Evolutionary conservation across 2,113 vertebrate genomes (phyloP).

Genomic region (Riparia riparia): DNA sequence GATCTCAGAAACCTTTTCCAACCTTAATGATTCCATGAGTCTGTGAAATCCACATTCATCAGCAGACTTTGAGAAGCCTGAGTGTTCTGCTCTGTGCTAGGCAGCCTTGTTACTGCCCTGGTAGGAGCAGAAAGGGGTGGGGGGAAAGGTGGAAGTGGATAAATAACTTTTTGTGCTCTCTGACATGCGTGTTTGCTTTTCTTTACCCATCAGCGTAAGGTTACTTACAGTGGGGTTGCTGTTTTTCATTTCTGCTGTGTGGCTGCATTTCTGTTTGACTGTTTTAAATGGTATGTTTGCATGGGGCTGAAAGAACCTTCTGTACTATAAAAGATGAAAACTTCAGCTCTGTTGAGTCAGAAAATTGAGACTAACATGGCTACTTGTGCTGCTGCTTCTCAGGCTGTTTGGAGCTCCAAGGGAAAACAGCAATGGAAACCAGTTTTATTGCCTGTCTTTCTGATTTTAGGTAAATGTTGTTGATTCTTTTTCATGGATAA

Average conservation of each 20-base stretch:
- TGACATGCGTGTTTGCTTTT: background rate
- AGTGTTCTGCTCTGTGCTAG: background rate
- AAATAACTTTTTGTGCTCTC: conserved; percentile 33
- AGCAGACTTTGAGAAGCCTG: background rate
- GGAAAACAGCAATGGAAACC: conserved; percentile 15
- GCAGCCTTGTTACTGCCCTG: background rate
- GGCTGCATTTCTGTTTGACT: conserved; percentile 48
- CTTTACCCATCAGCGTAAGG: background rate
- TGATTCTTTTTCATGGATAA: background rate
- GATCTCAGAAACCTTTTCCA: background rate
- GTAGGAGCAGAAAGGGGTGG: background rate
- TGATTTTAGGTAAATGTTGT: conserved; percentile 74
- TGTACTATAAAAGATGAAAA: conserved; percentile 60
- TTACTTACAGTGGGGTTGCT: background rate
- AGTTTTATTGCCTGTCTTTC: conserved; percentile 14
- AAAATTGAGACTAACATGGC: conserved; percentile 38
- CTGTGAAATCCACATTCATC: background rate
- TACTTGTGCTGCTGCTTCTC: conserved; percentile 22
- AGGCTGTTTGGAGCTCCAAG: background rate
- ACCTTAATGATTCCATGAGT: background rate
- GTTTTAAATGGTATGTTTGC: conserved; percentile 68
- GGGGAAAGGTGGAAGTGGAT: background rate
- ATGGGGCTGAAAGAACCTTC: conserved; percentile 76
- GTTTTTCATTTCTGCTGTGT: conserved; percentile 8
- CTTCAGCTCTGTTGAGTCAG: conserved; percentile 51